These are phyloP conservation scores for Capreolus pygargus DNA, from an alignment of 2,113 vertebrate genomes.

Conservation along the genomic window DNA sequence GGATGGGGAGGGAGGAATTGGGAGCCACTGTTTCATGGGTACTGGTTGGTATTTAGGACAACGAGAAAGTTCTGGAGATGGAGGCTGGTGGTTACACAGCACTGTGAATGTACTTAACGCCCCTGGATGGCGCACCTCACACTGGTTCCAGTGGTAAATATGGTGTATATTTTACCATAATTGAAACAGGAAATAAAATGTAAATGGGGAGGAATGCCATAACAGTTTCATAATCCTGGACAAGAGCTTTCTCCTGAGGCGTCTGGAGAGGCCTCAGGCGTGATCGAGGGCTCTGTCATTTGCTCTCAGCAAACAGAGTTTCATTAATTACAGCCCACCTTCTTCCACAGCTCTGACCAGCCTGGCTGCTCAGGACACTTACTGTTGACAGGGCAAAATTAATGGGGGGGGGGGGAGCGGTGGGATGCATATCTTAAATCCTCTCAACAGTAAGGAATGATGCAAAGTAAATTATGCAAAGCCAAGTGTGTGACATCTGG, in stretches of 20 bases:
- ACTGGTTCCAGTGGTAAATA: neutral
- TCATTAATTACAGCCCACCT: neutral
- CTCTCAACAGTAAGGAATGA: constrained; percentile 21
- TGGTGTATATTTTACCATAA: neutral
- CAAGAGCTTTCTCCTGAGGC: neutral
- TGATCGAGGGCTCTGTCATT: neutral
- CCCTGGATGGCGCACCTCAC: accelerated
- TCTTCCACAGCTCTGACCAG: neutral
- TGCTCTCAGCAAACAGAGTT: constrained; percentile 33
- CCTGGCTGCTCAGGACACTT: neutral
- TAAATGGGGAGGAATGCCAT: neutral
- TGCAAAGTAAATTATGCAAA: neutral
- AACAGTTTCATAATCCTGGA: neutral
- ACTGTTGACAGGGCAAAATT: constrained; percentile 5
- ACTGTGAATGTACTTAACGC: neutral
- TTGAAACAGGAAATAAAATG: neutral
- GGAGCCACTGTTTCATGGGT: neutral
- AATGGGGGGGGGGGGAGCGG: neutral
- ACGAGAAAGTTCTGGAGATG: neutral
- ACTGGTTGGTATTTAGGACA: neutral
- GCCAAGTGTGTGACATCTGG: neutral
- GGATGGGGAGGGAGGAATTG: accelerated
- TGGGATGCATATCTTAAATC: neutral
- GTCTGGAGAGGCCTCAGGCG: accelerated
- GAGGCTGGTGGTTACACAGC: neutral